phyloP scores from a whole-genome alignment of 2,888 invertebrate species.

The Chloromyia formosa region DNA sequence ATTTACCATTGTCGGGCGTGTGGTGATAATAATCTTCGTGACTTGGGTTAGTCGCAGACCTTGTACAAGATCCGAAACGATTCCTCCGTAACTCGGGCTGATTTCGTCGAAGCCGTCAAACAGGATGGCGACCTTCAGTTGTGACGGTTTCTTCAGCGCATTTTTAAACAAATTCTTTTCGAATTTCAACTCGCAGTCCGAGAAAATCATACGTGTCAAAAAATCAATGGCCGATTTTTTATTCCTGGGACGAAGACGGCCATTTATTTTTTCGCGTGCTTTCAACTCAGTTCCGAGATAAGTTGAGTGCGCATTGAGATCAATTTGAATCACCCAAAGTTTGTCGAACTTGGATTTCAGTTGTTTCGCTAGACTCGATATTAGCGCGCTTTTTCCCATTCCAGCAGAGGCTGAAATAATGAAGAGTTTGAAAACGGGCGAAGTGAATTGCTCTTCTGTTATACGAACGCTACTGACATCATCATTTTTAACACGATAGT shows the following conservation, averaged over 20 bases:
- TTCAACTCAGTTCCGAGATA: not conserved
- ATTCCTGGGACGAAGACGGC: not conserved
- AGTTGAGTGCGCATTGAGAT: slow-evolving; percentile 13
- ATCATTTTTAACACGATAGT: not conserved
- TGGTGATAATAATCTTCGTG: not conserved
- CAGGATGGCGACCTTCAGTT: slow-evolving; percentile 15
- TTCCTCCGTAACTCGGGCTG: slow-evolving; percentile 14
- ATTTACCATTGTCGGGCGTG: slow-evolving; percentile 9
- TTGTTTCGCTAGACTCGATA: slow-evolving; percentile 10
- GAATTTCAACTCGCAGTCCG: not conserved
- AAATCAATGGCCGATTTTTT: not conserved
- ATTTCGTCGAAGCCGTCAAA: slow-evolving; percentile 42
- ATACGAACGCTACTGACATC: not conserved
- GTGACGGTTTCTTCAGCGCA: not conserved
- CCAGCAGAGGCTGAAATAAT: slow-evolving; percentile 19
- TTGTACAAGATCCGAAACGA: slow-evolving; percentile 1
- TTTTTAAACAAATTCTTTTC: slow-evolving; percentile 2
- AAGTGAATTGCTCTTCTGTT: no score
- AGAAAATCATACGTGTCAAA: not conserved
- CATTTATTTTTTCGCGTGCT: not conserved
- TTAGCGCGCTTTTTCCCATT: slow-evolving; percentile 21
- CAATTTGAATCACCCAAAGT: slow-evolving; percentile 30
- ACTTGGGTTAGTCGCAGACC: not conserved
- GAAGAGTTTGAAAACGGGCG: not conserved
- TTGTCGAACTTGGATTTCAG: not conserved